phyloP scores from a whole-genome alignment of 2,888 invertebrate species.

The Euzophera pinguis region DNA sequence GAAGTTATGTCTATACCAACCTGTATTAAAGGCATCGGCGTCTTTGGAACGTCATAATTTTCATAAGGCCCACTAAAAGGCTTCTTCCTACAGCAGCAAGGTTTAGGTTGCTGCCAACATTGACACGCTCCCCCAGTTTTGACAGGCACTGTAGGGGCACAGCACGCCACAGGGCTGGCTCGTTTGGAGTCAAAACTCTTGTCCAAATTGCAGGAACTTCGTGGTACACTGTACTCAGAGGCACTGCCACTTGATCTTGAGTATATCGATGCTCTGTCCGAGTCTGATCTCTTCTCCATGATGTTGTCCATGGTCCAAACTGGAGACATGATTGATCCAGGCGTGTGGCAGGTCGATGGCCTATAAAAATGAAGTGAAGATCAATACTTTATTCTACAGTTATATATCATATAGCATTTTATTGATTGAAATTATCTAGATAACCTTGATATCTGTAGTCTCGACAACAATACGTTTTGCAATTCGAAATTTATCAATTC shows the following conservation, averaged over 20 bases:
- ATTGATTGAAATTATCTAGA: no score
- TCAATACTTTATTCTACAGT: no score
- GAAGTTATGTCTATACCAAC: conserved; percentile 26
- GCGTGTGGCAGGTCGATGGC: conserved; percentile 79
- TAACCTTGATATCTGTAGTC: no score
- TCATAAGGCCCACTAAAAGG: conserved; percentile 82
- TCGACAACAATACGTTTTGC: no score
- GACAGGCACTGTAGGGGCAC: conserved; percentile 81
- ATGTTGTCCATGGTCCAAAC: conserved; percentile 80
- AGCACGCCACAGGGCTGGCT: conserved; percentile 61
- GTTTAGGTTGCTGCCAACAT: conserved; percentile 64
- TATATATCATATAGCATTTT: no score
- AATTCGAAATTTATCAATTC: no score
- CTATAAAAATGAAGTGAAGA: conserved; percentile 49
- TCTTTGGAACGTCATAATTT: conserved; percentile 90
- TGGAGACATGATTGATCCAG: conserved; percentile 74
- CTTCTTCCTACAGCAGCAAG: conserved; percentile 64
- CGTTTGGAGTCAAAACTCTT: conserved; percentile 75
- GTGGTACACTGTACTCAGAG: conserved; percentile 83
- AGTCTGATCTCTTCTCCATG: conserved; percentile 68
- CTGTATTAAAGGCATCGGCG: conserved; percentile 78
- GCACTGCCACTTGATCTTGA: conserved; percentile 83
- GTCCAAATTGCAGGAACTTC: conserved; percentile 60
- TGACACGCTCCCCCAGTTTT: conserved; percentile 62
- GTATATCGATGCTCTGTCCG: conserved; percentile 83